A percentile compares a stretch with the other conserved stretches of the same genome.
Evolutionary conservation across 2,113 vertebrate species (phyloP).

Genomic region (Aplodontia rufa): DNA sequence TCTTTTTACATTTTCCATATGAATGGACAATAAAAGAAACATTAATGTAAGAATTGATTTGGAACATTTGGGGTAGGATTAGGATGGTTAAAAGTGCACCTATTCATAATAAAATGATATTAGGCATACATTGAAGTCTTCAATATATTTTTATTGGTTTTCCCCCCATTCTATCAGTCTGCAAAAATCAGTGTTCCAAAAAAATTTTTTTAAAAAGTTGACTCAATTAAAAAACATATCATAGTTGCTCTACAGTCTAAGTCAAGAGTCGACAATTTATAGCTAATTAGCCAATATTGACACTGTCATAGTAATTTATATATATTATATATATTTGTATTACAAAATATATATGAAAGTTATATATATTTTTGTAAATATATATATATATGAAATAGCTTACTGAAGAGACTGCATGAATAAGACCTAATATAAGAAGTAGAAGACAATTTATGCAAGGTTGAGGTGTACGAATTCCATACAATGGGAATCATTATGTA

Average conservation of each 20-base stretch:
- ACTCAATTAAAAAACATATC: neutral
- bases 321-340: no score
- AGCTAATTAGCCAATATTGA: neutral
- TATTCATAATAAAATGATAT: neutral
- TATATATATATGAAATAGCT: no score
- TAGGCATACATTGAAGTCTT: neutral
- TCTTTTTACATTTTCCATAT: neutral
- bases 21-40: neutral
- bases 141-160: neutral
- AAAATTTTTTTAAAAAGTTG: neutral
- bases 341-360: no score
- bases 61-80: neutral
- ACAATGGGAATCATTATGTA: no score
- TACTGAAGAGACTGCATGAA: no score
- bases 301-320: neutral
- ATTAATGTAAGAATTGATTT: neutral
- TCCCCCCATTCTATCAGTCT: neutral
- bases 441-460: no score
- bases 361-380: no score
- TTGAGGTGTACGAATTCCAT: no score
- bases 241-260: neutral
- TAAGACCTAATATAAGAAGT: no score
- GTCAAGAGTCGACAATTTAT: neutral
- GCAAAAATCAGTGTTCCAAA: neutral
- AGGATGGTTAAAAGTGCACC: neutral